phyloP scores from a whole-genome alignment of 2,888 invertebrate genomes.

The Ephialtes manifestator region DNA sequence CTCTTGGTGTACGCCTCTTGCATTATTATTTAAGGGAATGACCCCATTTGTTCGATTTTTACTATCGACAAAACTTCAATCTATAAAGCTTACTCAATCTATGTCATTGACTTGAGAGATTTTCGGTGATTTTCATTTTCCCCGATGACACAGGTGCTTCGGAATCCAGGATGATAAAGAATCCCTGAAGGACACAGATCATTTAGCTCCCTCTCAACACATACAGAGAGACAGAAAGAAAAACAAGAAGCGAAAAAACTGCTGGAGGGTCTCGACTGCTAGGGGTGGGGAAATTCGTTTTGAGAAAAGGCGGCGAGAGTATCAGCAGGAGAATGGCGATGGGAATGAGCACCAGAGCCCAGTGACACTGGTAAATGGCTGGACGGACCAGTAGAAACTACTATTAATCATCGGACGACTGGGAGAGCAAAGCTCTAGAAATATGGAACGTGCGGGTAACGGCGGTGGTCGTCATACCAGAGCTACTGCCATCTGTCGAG shows the following conservation, averaged over 20 bases:
- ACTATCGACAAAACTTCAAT: not conserved
- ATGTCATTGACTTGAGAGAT: not conserved
- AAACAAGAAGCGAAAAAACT: not conserved
- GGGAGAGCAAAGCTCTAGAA: conserved; percentile 52
- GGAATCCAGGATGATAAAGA: not conserved
- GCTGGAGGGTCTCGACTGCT: not conserved
- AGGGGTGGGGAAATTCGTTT: conserved; percentile 34
- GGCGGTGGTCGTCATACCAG: conserved; percentile 41
- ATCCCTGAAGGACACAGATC: not conserved
- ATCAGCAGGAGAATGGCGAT: conserved; percentile 7
- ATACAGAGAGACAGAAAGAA: conserved; percentile 2
- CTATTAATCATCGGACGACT: conserved; percentile 58
- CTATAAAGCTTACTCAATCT: not conserved
- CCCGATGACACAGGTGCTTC: not conserved
- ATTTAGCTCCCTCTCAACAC: conserved; percentile 17
- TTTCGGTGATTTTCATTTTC: not conserved
- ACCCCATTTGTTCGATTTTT: conserved; percentile 10
- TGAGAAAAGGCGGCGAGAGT: conserved; percentile 37
- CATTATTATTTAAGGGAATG: conserved; percentile 2
- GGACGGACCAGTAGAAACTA: conserved; percentile 62
- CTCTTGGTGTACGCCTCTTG: not conserved
- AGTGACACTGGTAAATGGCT: conserved; percentile 68
- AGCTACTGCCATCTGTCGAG: not conserved
- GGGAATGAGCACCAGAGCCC: conserved; percentile 29
- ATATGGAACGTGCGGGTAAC: conserved; percentile 55